Percentiles rank a stretch among this genome's conserved stretches.
phyloP scores from a whole-genome alignment of 2,113 vertebrate genomes.

The Cyprinodon tularosa region DNA sequence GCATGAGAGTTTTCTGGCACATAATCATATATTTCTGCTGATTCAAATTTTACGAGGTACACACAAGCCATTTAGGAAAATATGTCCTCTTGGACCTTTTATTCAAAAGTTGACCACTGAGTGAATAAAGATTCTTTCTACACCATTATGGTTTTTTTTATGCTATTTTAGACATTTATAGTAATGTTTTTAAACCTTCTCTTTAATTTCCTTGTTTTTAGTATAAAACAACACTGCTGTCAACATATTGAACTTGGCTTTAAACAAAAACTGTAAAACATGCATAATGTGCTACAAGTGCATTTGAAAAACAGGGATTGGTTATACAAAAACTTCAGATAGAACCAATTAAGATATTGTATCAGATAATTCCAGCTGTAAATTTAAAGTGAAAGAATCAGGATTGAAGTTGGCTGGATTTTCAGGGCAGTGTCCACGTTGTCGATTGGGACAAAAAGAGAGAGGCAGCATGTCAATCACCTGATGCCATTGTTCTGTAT shows the following conservation, averaged over 20 bases:
- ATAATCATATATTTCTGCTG: conserved; percentile 44
- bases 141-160: background rate
- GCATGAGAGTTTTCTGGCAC: conserved; percentile 13
- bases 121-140: conserved; percentile 26
- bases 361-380: too few relatives aligned
- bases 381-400: too few relatives aligned
- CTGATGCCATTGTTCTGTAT: too few relatives aligned
- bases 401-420: too few relatives aligned
- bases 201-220: background rate
- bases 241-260: background rate
- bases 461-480: too few relatives aligned
- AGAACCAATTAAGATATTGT: too few relatives aligned
- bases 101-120: background rate
- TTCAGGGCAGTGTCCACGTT: too few relatives aligned
- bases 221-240: background rate
- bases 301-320: background rate
- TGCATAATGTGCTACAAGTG: background rate
- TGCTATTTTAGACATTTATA: background rate
- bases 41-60: conserved; percentile 58
- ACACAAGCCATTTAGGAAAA: conserved; percentile 38
- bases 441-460: too few relatives aligned
- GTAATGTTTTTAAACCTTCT: background rate
- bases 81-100: conserved; percentile 29
- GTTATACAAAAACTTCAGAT: too few relatives aligned
- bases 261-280: background rate